A percentile compares a stretch with the other conserved stretches of the same genome.
These are phyloP conservation scores for Norana najaformis DNA, from an alignment of 2,888 invertebrate genomes.

Conservation along the genomic window DNA sequence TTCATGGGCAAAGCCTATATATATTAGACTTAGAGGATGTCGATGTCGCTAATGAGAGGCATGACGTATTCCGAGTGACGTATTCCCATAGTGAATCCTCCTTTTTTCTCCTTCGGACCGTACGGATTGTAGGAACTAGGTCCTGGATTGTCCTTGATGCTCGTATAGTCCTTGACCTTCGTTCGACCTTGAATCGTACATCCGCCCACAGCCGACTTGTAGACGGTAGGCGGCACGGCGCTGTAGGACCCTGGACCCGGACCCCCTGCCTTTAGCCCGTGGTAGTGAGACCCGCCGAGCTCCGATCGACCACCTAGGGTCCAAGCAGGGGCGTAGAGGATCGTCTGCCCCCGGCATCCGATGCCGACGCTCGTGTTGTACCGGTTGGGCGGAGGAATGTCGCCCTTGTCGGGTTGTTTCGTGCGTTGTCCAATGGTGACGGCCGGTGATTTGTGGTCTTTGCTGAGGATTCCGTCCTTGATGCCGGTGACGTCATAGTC, in stretches of 20 bases:
- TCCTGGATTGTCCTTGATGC: constrained; percentile 41
- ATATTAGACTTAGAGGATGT: constrained; percentile 28
- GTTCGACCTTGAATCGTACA: constrained; percentile 41
- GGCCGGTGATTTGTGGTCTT: constrained; percentile 31
- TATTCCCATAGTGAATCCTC: constrained; percentile 40
- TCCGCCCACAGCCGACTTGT: constrained; percentile 20
- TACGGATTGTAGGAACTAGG: constrained; percentile 42
- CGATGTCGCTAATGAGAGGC: constrained; percentile 40
- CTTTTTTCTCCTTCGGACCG: not conserved
- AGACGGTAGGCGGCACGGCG: constrained; percentile 28
- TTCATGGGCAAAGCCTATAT: not conserved
- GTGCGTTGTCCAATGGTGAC: constrained; percentile 38
- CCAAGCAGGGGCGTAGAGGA: constrained; percentile 36
- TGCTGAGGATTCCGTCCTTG: constrained; percentile 38
- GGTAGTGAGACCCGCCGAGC: constrained; percentile 36
- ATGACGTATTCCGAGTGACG: constrained; percentile 40
- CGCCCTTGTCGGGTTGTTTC: constrained; percentile 29
- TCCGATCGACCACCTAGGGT: constrained; percentile 29
- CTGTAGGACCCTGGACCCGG: constrained; percentile 39
- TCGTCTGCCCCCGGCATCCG: constrained; percentile 31
- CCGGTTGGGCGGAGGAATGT: constrained; percentile 43
- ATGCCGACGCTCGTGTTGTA: constrained; percentile 36
- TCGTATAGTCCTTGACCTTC: constrained; percentile 40
- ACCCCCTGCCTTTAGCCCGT: constrained; percentile 28
- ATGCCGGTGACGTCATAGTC: constrained; percentile 38